Evolutionary conservation across 2,797 vertebrate species (phyloP).

Genomic region (Poecilia velifera): DNA sequence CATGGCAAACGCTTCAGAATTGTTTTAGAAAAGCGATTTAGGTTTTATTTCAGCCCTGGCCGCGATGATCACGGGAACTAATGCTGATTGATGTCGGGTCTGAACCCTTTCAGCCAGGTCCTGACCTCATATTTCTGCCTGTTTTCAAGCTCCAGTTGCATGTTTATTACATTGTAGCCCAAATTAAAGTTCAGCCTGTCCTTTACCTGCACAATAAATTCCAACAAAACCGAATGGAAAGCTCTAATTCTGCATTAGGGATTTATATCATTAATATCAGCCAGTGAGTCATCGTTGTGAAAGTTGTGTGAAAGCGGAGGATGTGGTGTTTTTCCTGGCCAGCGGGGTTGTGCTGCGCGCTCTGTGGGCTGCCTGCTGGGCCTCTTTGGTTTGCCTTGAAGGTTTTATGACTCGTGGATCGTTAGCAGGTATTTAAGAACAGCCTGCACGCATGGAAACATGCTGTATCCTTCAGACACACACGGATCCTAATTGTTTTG

Average conservation of each 20-base stretch:
- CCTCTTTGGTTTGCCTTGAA: slow-evolving; percentile 50
- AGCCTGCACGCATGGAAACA: slow-evolving; percentile 7
- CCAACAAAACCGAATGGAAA: slow-evolving; percentile 13
- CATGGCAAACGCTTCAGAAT: background rate
- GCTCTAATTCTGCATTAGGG: slow-evolving; percentile 11
- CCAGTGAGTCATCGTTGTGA: background rate
- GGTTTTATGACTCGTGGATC: slow-evolving; percentile 48
- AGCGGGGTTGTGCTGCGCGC: slow-evolving; percentile 34
- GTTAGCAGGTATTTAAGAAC: slow-evolving; percentile 53
- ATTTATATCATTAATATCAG: background rate
- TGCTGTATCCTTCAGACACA: slow-evolving; percentile 15
- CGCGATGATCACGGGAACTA: slow-evolving; percentile 3
- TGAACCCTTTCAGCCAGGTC: slow-evolving; percentile 12
- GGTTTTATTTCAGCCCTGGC: background rate
- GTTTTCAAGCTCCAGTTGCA: slow-evolving; percentile 1
- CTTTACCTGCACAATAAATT: slow-evolving; percentile 25
- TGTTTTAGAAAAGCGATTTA: background rate
- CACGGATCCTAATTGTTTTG: slow-evolving; percentile 35
- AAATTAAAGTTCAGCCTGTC: slow-evolving; percentile 11
- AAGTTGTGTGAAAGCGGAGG: slow-evolving; percentile 1
- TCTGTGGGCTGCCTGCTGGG: slow-evolving; percentile 39
- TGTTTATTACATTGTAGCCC: slow-evolving; percentile 4
- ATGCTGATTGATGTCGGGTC: slow-evolving; percentile 24
- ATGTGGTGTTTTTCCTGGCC: slow-evolving; percentile 53
- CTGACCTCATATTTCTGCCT: slow-evolving; percentile 3